phyloP scores from a whole-genome alignment of 2,113 vertebrate genomes.

The Actinemys pallida region DNA sequence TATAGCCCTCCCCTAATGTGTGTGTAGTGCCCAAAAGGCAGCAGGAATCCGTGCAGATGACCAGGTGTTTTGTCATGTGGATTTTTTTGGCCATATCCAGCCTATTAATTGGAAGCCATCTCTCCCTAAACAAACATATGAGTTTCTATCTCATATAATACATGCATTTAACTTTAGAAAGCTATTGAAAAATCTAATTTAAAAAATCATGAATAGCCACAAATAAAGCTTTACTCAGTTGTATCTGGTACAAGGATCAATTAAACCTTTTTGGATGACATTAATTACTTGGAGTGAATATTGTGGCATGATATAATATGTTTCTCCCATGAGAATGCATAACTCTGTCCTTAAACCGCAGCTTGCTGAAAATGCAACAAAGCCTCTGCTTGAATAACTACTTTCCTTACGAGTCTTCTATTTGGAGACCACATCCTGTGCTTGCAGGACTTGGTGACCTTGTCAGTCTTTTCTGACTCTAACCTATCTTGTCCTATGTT shows the following conservation, averaged over 20 bases:
- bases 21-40: conserved; percentile 7
- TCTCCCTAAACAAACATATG: neutral
- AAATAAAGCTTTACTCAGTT: neutral
- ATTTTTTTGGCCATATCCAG: neutral
- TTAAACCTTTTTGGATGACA: neutral
- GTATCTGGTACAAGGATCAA: neutral
- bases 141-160: neutral
- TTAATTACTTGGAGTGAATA: conserved; percentile 1
- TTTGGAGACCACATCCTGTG: too few relatives aligned
- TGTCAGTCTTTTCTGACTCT: too few relatives aligned
- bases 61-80: neutral
- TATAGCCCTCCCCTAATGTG: neutral
- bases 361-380: neutral
- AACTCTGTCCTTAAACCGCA: neutral
- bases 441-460: too few relatives aligned
- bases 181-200: neutral
- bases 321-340: neutral
- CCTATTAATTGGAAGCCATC: neutral
- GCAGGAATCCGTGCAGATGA: neutral
- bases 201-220: neutral
- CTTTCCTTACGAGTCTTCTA: too few relatives aligned
- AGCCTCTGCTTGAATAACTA: neutral
- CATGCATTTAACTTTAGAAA: neutral
- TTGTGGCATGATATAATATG: neutral
- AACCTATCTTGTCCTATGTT: too few relatives aligned